phyloP scores from a whole-genome alignment of 2,888 invertebrate species.

The Morpho deidamia region DNA sequence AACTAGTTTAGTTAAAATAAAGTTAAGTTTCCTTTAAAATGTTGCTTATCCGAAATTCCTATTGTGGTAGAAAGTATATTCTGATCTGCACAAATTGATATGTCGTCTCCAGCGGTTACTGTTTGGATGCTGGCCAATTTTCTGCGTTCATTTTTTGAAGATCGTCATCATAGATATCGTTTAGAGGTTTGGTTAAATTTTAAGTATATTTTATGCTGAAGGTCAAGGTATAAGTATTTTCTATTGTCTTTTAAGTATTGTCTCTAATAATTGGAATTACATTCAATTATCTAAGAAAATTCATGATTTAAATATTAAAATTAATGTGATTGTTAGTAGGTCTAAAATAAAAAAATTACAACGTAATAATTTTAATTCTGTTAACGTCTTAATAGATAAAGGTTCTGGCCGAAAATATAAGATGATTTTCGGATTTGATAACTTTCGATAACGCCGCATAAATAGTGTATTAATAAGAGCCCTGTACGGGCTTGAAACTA shows the following conservation, averaged over 20 bases:
- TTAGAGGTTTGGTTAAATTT: not conserved
- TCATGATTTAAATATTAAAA: no score
- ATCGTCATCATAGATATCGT: not conserved
- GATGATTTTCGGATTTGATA: no score
- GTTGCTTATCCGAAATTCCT: conserved; percentile 7
- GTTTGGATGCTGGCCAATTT: not conserved
- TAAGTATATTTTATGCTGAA: not conserved
- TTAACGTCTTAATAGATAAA: no score
- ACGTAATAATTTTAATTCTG: no score
- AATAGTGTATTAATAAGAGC: no score
- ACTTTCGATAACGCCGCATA: no score
- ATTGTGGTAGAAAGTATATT: conserved; percentile 8
- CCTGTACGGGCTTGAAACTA: no score
- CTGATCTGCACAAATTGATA: conserved; percentile 9
- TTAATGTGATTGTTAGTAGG: no score
- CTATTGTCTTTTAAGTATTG: no score
- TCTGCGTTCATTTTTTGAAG: not conserved
- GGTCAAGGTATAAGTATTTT: not conserved
- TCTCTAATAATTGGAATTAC: not conserved
- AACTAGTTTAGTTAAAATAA: no score
- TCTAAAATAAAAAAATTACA: no score
- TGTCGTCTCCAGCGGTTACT: conserved; percentile 6
- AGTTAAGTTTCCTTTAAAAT: not conserved
- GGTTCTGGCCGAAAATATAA: no score
- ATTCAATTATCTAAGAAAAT: not conserved